Evolutionary conservation across 92 coral and sea anemone genomes (phyloP).

Genomic region (Siderastrea siderea): DNA sequence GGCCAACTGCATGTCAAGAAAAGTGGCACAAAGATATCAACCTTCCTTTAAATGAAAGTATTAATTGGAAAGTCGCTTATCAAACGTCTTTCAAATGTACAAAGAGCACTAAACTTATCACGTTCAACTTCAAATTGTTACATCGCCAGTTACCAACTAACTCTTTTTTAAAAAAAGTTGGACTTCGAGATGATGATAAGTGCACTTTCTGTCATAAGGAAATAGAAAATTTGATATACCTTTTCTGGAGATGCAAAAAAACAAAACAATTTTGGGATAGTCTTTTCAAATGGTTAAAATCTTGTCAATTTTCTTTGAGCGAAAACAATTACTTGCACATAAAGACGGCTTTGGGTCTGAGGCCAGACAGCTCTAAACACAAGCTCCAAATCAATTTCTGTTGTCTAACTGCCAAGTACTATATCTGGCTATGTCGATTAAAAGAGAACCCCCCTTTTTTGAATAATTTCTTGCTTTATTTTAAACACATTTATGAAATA

Average conservation of each 20-base stretch:
- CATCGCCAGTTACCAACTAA: slow-evolving; percentile 18
- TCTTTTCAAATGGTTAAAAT: not conserved
- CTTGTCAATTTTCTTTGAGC: not conserved
- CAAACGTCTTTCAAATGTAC: not conserved
- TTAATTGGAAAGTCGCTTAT: slow-evolving; percentile 14
- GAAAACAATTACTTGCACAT: not conserved
- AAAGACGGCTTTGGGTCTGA: not conserved
- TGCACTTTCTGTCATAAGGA: not conserved
- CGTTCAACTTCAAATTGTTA: slow-evolving; percentile 7
- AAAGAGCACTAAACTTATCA: not conserved
- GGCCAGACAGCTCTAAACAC: slow-evolving; percentile 7
- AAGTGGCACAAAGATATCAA: slow-evolving; percentile 15
- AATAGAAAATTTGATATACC: slow-evolving; percentile 5
- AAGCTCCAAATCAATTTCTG: slow-evolving; percentile 17
- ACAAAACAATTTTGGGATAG: not conserved
- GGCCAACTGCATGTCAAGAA: slow-evolving; percentile 8
- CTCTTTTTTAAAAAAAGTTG: not conserved
- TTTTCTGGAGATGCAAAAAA: slow-evolving; percentile 4
- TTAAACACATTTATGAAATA: not conserved
- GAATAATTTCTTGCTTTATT: not conserved
- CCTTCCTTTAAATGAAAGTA: not conserved
- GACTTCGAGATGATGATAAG: not conserved
- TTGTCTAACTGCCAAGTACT: not conserved
- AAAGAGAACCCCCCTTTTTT: not conserved
- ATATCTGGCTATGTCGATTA: not conserved